Evolutionary conservation across 2,113 vertebrate species (phyloP).

Genomic region (Gymnarchus niloticus): DNA sequence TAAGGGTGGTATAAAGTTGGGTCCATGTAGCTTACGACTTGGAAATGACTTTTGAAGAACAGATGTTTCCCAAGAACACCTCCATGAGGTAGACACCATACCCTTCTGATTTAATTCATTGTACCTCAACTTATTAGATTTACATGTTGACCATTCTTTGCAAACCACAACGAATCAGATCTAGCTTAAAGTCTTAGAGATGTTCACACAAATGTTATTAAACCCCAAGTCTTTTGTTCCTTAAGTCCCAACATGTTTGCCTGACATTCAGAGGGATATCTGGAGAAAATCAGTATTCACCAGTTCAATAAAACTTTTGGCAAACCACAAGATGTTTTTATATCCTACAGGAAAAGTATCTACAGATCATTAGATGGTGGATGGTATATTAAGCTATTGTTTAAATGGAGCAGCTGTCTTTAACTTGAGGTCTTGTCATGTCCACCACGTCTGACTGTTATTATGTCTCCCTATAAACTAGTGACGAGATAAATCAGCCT

Average conservation of each 20-base stretch:
- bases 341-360: neutral
- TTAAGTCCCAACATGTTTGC: neutral
- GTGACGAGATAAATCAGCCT: too few species aligned
- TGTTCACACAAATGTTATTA: neutral
- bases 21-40: neutral
- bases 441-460: neutral
- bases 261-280: neutral
- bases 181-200: neutral
- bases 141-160: neutral
- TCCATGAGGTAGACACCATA: neutral
- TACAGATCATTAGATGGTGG: neutral
- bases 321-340: neutral
- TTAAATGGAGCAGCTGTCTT: neutral
- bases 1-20: neutral
- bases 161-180: neutral
- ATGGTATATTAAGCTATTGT: neutral
- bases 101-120: neutral
- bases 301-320: constrained; percentile 12
- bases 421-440: neutral
- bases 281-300: neutral
- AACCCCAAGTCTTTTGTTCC: neutral
- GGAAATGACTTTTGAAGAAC: neutral
- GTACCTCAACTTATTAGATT: neutral
- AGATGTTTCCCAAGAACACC: neutral
- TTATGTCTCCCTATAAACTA: neutral